A percentile compares a stretch with the other conserved stretches of the same genome.
Evolutionary conservation across 2,113 vertebrate genomes (phyloP).

Genomic region (Steatornis caripensis): DNA sequence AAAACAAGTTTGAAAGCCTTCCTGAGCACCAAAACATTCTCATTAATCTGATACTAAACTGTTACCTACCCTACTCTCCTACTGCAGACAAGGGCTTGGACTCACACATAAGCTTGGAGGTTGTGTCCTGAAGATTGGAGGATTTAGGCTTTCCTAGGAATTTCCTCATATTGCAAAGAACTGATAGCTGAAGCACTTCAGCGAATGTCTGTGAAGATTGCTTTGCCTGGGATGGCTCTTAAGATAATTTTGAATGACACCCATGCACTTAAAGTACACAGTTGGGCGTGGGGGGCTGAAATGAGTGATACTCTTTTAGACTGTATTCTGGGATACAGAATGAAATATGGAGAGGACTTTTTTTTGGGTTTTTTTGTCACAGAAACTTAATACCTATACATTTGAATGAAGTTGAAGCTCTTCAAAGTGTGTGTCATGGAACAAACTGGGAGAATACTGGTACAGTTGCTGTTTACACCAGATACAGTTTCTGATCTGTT

Average conservation of each 20-base stretch:
- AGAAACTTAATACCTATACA: background rate
- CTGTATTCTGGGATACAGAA: background rate
- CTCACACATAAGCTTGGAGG: accelerated
- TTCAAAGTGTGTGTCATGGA: background rate
- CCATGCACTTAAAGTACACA: background rate
- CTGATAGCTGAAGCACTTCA: background rate
- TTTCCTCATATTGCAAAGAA: background rate
- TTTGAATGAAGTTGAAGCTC: background rate
- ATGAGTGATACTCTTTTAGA: background rate
- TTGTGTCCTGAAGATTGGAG: background rate
- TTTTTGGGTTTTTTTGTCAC: background rate
- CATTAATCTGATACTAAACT: background rate
- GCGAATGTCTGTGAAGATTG: too few species aligned
- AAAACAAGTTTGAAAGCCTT: background rate
- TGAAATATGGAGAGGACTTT: background rate
- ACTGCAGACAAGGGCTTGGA: background rate
- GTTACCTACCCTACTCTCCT: background rate
- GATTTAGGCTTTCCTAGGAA: background rate
- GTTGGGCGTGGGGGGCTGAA: background rate
- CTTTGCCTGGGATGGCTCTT: background rate
- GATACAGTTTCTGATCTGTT: background rate
- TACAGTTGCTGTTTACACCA: background rate
- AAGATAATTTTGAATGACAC: background rate
- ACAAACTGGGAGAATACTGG: background rate
- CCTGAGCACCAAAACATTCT: background rate